Evolutionary conservation across 2,888 invertebrate genomes (phyloP).

Genomic region (Andrena flavipes): DNA sequence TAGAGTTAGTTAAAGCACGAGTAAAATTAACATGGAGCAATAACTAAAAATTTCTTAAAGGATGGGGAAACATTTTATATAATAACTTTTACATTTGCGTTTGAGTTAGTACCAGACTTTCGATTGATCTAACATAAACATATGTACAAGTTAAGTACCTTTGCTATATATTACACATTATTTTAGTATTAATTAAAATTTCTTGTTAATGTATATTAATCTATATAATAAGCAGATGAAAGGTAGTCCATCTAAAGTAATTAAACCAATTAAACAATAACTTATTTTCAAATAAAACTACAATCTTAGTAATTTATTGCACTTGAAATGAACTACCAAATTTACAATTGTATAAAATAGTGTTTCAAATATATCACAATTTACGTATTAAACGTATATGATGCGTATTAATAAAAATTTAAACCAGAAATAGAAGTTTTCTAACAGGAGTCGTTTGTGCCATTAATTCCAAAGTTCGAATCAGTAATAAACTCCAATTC

Average conservation of each 20-base stretch:
- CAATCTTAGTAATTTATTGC: too few relatives aligned
- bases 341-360: neutral
- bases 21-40: constrained; percentile 46
- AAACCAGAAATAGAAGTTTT: neutral
- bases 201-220: constrained; percentile 8
- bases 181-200: neutral
- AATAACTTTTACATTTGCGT: constrained; percentile 9
- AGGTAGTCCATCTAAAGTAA: too few relatives aligned
- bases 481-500: constrained; percentile 27
- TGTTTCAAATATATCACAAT: neutral
- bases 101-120: neutral
- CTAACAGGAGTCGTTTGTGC: constrained; percentile 22
- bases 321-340: too few relatives aligned
- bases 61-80: neutral
- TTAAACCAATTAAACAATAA: too few relatives aligned
- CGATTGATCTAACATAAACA: neutral
- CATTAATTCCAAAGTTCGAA: constrained; percentile 51
- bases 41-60: neutral
- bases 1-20: constrained; percentile 7
- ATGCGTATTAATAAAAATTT: neutral
- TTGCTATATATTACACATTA: neutral
- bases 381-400: neutral
- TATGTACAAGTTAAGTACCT: constrained; percentile 2
- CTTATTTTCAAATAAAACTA: too few relatives aligned
- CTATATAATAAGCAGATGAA: neutral